Conservation (phyloP, 1,140 invertebrate genomes). For the Drosophila cardini region DNA sequence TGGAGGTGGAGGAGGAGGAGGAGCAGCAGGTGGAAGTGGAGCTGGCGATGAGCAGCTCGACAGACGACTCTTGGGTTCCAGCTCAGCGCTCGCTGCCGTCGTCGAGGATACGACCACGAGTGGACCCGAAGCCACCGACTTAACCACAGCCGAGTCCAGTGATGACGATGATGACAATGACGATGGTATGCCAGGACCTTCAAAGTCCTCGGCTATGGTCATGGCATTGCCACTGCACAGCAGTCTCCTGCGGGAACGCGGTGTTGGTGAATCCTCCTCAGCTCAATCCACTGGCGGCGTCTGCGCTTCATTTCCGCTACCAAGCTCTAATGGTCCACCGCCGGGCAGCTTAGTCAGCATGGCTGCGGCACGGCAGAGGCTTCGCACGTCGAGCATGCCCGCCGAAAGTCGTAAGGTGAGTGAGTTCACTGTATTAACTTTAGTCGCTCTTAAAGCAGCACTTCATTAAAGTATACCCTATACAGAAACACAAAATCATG, state of each 20-base stretch:
- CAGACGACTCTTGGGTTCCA: conserved; percentile 52
- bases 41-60: conserved; percentile 19
- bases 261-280: conserved; percentile 62
- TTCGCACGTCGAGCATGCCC: conserved; percentile 84
- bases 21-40: not conserved
- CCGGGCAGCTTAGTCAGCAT: conserved; percentile 52
- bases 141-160: conserved; percentile 50
- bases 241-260: conserved; percentile 54
- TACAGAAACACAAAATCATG: too few species aligned
- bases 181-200: conserved; percentile 11
- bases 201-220: conserved; percentile 19
- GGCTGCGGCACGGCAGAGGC: conserved; percentile 60
- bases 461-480: too few species aligned
- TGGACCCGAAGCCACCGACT: conserved; percentile 56
- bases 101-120: conserved; percentile 64
- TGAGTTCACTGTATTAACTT: not conserved
- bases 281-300: conserved; percentile 17
- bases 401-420: conserved; percentile 81
- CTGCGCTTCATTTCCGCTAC: conserved; percentile 10
- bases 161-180: conserved; percentile 21
- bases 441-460: too few species aligned
- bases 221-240: conserved; percentile 7
- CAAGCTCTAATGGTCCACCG: not conserved
- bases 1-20: conserved; percentile 8
- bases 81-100: conserved; percentile 58